Conservation (phyloP, 2,113 vertebrate species). For the Brienomyrus longianalis region DNA sequence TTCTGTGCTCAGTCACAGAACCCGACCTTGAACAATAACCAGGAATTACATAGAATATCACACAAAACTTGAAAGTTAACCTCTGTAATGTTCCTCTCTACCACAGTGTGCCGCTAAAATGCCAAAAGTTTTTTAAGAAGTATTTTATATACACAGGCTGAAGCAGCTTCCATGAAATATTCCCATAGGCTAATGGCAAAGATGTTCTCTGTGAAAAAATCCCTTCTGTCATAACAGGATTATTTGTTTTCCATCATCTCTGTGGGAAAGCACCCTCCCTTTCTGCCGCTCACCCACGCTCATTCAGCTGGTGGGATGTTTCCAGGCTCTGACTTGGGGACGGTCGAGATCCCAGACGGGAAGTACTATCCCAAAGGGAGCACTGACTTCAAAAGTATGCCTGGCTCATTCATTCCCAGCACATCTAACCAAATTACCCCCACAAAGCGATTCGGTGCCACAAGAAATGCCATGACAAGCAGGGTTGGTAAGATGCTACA, state of each 20-base stretch:
- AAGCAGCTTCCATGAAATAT: slow-evolving; percentile 6
- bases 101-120: background rate
- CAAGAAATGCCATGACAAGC: background rate
- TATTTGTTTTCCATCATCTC: background rate
- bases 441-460: background rate
- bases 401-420: background rate
- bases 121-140: background rate
- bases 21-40: background rate
- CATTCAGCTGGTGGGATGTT: background rate
- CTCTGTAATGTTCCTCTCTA: background rate
- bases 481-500: background rate
- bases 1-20: background rate
- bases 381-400: background rate
- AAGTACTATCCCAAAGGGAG: background rate
- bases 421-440: background rate
- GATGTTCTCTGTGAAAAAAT: slow-evolving; percentile 10
- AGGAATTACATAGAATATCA: background rate
- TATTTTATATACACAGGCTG: background rate
- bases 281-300: too few species aligned
- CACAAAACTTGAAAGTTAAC: background rate
- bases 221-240: too few species aligned
- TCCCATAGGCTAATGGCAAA: slow-evolving; percentile 33
- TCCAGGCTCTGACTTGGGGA: background rate
- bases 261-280: background rate
- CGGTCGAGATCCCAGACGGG: background rate